Evolutionary conservation across 2,797 vertebrate genomes (phyloP).

Genomic region (Ataeniobius toweri): DNA sequence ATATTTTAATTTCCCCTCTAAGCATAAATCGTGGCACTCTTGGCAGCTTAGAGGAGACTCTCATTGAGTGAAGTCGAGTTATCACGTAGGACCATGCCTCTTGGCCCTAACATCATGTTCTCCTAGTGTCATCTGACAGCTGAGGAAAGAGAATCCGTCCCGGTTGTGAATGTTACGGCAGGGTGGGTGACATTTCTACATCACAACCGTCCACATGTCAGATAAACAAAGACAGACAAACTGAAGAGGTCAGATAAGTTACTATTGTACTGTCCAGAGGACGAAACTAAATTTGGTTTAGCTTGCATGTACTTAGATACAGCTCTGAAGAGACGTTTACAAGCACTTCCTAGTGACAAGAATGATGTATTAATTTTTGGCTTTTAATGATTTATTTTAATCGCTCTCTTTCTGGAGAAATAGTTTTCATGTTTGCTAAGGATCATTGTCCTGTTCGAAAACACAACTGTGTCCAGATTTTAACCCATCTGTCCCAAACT

Average conservation of each 20-base stretch:
- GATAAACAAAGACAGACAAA: slow-evolving; percentile 20
- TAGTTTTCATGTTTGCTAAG: neutral
- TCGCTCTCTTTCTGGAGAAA: neutral
- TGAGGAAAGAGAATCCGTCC: slow-evolving; percentile 47
- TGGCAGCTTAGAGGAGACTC: slow-evolving; percentile 50
- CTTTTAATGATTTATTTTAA: neutral
- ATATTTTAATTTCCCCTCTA: slow-evolving; percentile 50
- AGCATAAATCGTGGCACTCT: slow-evolving; percentile 39
- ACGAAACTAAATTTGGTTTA: neutral
- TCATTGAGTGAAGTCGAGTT: slow-evolving; percentile 62
- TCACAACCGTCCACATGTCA: slow-evolving; percentile 30
- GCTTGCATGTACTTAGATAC: neutral
- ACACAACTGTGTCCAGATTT: neutral
- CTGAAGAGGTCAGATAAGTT: neutral
- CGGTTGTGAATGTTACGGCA: slow-evolving; percentile 46
- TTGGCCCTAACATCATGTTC: slow-evolving; percentile 39
- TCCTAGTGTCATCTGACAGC: slow-evolving; percentile 53
- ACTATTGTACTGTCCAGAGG: slow-evolving; percentile 1
- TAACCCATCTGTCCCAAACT: neutral
- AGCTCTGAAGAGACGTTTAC: neutral
- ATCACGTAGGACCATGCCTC: slow-evolving; percentile 69
- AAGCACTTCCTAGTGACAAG: neutral
- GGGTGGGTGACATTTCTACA: slow-evolving; percentile 34
- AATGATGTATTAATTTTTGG: neutral
- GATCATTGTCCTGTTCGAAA: neutral